Evolutionary conservation across 2,797 vertebrate species (phyloP).

Genomic region (Podargus strigoides): DNA sequence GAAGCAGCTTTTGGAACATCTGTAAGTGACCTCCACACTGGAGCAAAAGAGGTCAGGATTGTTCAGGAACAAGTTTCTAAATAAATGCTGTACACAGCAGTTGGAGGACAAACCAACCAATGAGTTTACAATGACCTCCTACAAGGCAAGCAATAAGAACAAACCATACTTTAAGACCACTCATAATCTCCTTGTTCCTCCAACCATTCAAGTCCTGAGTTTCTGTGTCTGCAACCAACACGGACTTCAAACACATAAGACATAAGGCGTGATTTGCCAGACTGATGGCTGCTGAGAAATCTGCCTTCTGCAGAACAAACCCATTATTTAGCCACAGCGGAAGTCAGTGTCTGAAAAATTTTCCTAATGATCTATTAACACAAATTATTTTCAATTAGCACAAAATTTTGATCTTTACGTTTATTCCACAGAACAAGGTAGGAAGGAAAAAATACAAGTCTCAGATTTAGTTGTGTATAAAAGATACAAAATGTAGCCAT

Average conservation of each 20-base stretch:
- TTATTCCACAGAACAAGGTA: not conserved
- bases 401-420: not conserved
- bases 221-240: not conserved
- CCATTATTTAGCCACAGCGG: not conserved
- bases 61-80: not conserved
- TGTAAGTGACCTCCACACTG: not conserved
- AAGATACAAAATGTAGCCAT: not conserved
- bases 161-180: not conserved
- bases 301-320: not conserved
- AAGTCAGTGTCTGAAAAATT: not conserved
- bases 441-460: not conserved
- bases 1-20: not conserved
- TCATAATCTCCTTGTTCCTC: not conserved
- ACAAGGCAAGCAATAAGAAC: not conserved
- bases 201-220: not conserved
- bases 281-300: not conserved
- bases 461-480: not conserved
- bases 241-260: not conserved
- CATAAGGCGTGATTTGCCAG: not conserved
- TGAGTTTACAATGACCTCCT: not conserved
- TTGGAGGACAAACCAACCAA: not conserved
- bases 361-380: not conserved
- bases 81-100: fast-evolving
- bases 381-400: not conserved
- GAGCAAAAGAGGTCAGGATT: not conserved